Conservation (phyloP, 2,888 invertebrate genomes). For the Dryobota labecula region DNA sequence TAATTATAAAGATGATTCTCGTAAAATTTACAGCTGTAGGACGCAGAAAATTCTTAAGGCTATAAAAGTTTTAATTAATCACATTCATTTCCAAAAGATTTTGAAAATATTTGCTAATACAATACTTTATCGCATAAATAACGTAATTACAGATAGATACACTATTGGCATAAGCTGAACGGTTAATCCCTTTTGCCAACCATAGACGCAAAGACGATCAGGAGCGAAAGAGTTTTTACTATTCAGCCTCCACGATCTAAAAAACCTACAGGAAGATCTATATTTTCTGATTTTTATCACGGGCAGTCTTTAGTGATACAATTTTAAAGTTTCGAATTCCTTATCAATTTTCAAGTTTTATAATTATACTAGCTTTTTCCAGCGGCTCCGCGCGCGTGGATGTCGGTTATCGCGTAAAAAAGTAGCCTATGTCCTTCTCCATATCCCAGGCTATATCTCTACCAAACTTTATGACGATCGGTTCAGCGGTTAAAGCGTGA, state of each 20-base stretch:
- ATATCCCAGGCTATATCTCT: no score
- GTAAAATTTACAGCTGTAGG: not conserved
- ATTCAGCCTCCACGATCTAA: conserved; percentile 57
- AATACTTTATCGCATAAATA: conserved; percentile 36
- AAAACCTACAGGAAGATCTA: conserved; percentile 66
- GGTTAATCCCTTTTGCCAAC: conserved; percentile 26
- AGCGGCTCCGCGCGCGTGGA: no score
- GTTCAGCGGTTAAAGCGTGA: no score
- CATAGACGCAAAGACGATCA: conserved; percentile 10
- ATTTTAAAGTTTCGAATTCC: conserved; percentile 53
- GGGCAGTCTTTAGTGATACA: conserved; percentile 75
- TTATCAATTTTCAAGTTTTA: conserved; percentile 41
- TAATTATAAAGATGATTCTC: conserved; percentile 14
- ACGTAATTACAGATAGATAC: not conserved
- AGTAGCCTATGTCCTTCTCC: no score
- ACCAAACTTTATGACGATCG: no score
- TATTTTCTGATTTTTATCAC: conserved; percentile 62
- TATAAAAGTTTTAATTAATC: conserved; percentile 14
- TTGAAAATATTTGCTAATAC: conserved; percentile 13
- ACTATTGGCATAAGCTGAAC: conserved; percentile 26
- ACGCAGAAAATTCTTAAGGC: conserved; percentile 11
- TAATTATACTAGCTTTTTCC: no score
- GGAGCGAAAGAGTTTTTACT: conserved; percentile 38
- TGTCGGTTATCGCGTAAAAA: no score
- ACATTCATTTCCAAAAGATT: conserved; percentile 25